These are phyloP conservation scores for Tamias sibiricus DNA, from an alignment of 2,113 vertebrate species.

Conservation along the genomic window DNA sequence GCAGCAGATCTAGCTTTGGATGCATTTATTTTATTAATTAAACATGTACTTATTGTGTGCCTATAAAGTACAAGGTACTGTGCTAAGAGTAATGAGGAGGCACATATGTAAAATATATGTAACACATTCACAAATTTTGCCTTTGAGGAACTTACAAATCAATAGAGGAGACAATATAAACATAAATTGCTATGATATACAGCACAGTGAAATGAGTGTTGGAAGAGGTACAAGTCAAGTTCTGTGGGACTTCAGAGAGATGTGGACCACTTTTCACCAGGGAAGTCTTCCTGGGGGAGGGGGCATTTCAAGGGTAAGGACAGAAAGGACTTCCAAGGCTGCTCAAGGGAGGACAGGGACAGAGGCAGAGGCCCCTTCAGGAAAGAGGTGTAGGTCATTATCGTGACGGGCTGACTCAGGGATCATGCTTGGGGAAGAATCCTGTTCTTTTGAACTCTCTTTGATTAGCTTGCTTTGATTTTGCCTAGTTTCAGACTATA, in stretches of 20 bases:
- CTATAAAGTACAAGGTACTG: not conserved
- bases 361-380: not conserved
- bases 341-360: not conserved
- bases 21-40: constrained; percentile 13
- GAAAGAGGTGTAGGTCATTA: not conserved
- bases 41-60: not conserved
- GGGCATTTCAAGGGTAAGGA: not conserved
- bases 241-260: not conserved
- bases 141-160: not conserved
- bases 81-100: not conserved
- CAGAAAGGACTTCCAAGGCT: not conserved
- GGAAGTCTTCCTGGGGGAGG: not conserved
- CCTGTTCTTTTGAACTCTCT: not conserved
- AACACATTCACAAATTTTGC: not conserved
- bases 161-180: not conserved
- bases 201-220: not conserved
- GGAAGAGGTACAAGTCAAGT: not conserved
- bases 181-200: not conserved
- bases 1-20: not conserved
- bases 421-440: not conserved
- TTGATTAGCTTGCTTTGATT: not conserved
- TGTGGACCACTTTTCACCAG: not conserved
- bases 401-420: not conserved
- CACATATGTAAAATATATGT: not conserved
- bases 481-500: not conserved